phyloP scores from a whole-genome alignment of 2,113 vertebrate genomes.

The Pan troglodytes region DNA sequence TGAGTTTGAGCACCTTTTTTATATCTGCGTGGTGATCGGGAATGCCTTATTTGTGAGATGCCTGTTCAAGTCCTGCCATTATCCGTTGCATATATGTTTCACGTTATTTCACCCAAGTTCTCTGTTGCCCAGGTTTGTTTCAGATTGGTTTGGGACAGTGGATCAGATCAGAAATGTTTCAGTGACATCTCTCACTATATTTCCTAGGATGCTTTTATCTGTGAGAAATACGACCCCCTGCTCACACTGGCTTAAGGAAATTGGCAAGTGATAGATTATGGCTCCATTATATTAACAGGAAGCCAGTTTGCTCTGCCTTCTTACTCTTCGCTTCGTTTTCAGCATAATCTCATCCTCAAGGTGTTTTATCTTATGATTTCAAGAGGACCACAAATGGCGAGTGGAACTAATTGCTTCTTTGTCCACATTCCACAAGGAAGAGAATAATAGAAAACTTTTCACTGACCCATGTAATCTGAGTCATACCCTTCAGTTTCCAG shows the following conservation, averaged over 20 bases:
- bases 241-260: neutral
- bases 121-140: neutral
- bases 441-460: neutral
- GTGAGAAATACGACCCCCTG: too few species aligned
- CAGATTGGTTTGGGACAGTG: neutral
- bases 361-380: neutral
- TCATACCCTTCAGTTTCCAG: neutral
- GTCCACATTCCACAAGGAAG: neutral
- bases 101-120: neutral
- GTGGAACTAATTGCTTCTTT: neutral
- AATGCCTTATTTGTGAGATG: neutral
- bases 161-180: neutral
- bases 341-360: neutral
- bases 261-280: neutral
- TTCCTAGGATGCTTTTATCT: neutral
- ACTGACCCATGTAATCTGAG: neutral
- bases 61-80: neutral
- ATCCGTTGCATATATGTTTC: neutral
- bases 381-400: neutral
- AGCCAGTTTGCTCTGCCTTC: neutral
- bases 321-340: neutral
- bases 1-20: neutral
- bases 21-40: neutral
- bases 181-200: neutral
- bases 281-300: neutral